Base-by-base conservation (phyloP, 2,113 vertebrate species). In the Theristicus caerulescens region DNA sequence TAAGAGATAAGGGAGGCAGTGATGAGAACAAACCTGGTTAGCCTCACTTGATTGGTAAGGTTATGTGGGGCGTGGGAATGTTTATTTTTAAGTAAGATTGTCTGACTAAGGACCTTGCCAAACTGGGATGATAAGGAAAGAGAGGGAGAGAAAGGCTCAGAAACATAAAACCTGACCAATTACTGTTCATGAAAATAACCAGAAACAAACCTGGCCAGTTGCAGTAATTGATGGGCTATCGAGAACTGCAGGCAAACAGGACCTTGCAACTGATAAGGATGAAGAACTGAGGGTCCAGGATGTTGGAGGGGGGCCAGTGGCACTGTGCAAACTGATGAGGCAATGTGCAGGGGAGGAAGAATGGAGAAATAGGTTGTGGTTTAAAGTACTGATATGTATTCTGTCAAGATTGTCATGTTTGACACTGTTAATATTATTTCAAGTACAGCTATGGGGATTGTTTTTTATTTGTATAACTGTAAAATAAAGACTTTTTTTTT, bases 401-500 rank as follows among this genome's bases (percentile, higher is more conserved):
- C 78, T 96, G 89, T 97, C 90, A 95, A 74, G 90, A 93, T 94
- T 91, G 84, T 97, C 85, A 92, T 96, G 77, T 97, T 94, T 94
- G 96, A 97, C 79, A 91, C 61, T 96, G 95, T 98, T 97, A 82
- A 88, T 96, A 85, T 97, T 93, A 95, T 97, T 97, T 91, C 94
- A 81, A 97, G 93, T 97, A 96, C 31, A 88, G 85, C 52, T 96
- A 90, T 88, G 91, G 86, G 83, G 97, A 97, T 97, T 97, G 86
- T 82, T 97, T 97, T 97, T 96, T 96, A 96, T 96, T 97, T 97
- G 96, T 98, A 97, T 74, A 96, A 96, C 44, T 98, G 86, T 97
- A 98, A 97, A 98, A 98, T 98, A 98, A 98, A 98, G 81, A 47
- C 2, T 42, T 3, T 64, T 95, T 93, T 95, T 93, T 93, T 31